A percentile compares a stretch with the other conserved stretches of the same genome.
These are phyloP conservation scores for Reinhardtius hippoglossoides DNA, from an alignment of 2,113 vertebrate genomes.

Conservation along the genomic window DNA sequence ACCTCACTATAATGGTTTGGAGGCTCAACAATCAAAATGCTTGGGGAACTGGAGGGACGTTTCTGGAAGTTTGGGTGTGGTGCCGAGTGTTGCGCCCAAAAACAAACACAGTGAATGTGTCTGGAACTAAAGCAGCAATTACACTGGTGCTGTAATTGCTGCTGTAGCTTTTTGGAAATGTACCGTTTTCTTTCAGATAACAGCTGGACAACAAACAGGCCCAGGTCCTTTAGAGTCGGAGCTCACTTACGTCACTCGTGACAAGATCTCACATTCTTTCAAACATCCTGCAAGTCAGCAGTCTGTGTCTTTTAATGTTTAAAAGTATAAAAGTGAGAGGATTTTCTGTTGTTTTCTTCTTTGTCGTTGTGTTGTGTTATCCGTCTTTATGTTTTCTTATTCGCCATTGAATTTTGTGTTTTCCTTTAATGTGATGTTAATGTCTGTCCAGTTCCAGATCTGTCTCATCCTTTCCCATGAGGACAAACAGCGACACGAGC, in stretches of 20 bases:
- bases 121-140: not conserved
- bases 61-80: not conserved
- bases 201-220: not conserved
- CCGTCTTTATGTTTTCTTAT: too few relatives aligned
- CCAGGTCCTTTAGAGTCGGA: not conserved
- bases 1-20: not conserved
- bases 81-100: not conserved
- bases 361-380: too few relatives aligned
- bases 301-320: not conserved
- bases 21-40: too few relatives aligned
- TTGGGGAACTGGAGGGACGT: not conserved
- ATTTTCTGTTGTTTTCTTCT: not conserved
- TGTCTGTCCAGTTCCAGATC: too few relatives aligned
- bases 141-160: not conserved
- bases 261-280: not conserved
- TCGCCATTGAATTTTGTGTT: too few relatives aligned
- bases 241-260: not conserved
- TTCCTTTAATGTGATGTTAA: too few relatives aligned
- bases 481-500: not conserved
- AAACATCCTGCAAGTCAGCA: not conserved
- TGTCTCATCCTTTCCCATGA: too few relatives aligned
- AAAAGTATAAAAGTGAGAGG: too few relatives aligned
- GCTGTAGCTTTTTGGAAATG: not conserved
- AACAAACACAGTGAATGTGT: not conserved
- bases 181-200: not conserved